Conservation (phyloP, 2,888 invertebrate species). For the Latrodectus hesperus region DNA sequence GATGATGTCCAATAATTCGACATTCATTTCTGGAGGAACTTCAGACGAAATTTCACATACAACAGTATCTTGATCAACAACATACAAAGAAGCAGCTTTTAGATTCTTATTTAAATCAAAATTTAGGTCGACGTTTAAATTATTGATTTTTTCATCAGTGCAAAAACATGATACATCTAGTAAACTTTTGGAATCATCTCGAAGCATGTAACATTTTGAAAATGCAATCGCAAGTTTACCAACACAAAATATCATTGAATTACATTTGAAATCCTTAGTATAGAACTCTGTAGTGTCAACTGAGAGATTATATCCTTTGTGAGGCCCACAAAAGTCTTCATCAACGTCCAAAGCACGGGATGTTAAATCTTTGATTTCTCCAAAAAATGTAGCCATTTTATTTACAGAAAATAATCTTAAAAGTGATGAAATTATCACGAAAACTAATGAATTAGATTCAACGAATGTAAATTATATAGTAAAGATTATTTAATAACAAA, state of each 20-base stretch:
- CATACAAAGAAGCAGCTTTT: conserved; percentile 3
- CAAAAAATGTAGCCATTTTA: conserved; percentile 58
- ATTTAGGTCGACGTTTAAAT: not conserved
- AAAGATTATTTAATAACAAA: too few relatives aligned
- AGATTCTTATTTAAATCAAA: not conserved
- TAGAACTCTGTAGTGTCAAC: not conserved
- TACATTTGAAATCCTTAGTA: not conserved
- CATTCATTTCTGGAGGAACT: conserved; percentile 32
- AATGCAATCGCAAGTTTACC: conserved; percentile 31
- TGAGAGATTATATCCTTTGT: not conserved
- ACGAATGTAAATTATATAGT: too few relatives aligned
- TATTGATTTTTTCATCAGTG: not conserved
- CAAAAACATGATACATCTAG: conserved; percentile 12
- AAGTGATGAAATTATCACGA: too few relatives aligned
- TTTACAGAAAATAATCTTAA: too few relatives aligned
- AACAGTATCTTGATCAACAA: not conserved
- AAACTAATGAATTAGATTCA: too few relatives aligned
- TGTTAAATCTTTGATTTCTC: conserved; percentile 36
- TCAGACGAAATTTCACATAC: conserved; percentile 25
- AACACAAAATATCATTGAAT: conserved; percentile 32
- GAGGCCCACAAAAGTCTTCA: conserved; percentile 29
- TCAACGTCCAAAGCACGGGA: conserved; percentile 57
- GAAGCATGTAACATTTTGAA: conserved; percentile 23
- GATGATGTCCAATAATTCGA: conserved; percentile 9
- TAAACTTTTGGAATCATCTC: not conserved